These are phyloP conservation scores for Dromococcyx pavoninus DNA, from an alignment of 2,797 vertebrate genomes.

Conservation along the genomic window DNA sequence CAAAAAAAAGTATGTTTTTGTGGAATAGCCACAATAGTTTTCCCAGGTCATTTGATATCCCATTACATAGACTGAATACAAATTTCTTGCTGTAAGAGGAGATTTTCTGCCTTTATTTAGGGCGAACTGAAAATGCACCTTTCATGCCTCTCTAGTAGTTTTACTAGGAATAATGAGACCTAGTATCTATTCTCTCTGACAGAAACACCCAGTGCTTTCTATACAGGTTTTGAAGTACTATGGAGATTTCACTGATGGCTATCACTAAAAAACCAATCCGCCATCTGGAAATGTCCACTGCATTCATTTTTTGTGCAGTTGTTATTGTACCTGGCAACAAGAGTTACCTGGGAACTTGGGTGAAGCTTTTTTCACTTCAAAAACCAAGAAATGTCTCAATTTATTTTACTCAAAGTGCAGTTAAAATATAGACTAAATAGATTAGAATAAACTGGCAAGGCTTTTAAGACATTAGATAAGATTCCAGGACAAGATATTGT, in stretches of 20 bases:
- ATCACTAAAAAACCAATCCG: neutral
- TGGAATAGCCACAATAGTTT: neutral
- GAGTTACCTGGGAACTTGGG: neutral
- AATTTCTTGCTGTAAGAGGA: neutral
- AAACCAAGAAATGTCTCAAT: neutral
- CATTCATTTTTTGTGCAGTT: neutral
- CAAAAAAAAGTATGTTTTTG: neutral
- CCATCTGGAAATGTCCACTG: neutral
- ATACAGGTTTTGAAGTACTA: neutral
- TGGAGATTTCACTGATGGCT: constrained; percentile 19
- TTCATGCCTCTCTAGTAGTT: neutral
- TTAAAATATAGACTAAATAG: neutral
- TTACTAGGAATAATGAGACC: neutral
- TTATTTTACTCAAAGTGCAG: neutral
- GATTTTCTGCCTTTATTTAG: neutral
- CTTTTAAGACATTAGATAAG: neutral
- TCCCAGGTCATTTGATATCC: neutral
- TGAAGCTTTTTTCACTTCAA: neutral
- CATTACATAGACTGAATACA: neutral
- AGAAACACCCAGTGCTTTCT: neutral
- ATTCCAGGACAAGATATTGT: neutral
- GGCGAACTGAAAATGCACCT: neutral
- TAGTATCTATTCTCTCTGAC: neutral
- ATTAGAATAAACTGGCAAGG: neutral
- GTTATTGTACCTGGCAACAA: neutral